Evolutionary conservation across 2,113 vertebrate genomes (phyloP).

Genomic region (Pogona vitticeps): DNA sequence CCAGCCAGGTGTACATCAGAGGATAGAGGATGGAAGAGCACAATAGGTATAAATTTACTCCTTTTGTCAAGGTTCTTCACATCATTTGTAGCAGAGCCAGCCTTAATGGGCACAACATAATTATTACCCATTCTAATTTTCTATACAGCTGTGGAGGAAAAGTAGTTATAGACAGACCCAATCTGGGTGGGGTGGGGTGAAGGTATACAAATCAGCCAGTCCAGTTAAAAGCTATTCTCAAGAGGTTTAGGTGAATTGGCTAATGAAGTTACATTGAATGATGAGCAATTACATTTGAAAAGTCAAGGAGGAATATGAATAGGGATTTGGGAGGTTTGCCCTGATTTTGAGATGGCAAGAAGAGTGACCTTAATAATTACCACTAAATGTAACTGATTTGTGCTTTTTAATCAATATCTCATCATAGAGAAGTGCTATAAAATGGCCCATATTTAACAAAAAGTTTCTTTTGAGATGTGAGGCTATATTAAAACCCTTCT

Average conservation of each 20-base stretch:
- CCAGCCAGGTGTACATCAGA: constrained; percentile 5
- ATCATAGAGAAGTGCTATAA: background rate
- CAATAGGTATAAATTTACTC: background rate
- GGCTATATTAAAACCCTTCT: background rate
- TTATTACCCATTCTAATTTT: background rate
- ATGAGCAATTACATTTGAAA: constrained; percentile 15
- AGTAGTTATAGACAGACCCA: background rate
- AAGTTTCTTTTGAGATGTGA: background rate
- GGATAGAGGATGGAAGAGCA: background rate
- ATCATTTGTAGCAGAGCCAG: background rate
- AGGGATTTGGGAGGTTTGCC: background rate
- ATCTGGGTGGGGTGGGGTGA: background rate
- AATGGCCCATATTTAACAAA: constrained; percentile 8
- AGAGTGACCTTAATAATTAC: background rate
- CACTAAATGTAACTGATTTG: constrained; percentile 36
- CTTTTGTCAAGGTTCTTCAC: constrained; percentile 12
- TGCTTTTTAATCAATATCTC: constrained; percentile 17
- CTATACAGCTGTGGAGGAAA: background rate
- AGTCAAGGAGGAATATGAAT: constrained; percentile 19
- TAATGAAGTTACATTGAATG: constrained; percentile 18
- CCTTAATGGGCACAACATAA: constrained; percentile 6
- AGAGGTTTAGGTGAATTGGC: constrained; percentile 28
- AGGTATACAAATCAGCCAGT: background rate
- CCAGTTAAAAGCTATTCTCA: constrained; percentile 22
- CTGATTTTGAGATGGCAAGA: constrained; percentile 26